Conservation (phyloP, 1,140 invertebrate genomes). For the Bombus soroeensis region DNA sequence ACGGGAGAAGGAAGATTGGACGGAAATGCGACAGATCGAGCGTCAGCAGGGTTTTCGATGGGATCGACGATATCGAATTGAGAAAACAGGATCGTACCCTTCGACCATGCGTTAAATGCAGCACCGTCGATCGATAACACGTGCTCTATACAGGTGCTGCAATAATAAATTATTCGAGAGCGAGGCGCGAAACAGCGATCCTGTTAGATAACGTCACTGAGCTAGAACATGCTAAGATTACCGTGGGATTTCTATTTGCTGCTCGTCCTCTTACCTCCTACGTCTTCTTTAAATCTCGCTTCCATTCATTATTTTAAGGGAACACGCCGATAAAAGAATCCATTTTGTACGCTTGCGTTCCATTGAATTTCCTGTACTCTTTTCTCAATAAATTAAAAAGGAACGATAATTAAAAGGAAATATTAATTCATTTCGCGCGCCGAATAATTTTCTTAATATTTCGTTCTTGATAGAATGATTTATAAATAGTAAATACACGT, state of each 20-base stretch:
- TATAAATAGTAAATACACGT: not conserved
- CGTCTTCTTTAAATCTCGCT: constrained; percentile 39
- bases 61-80: constrained; percentile 32
- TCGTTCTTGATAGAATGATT: not conserved
- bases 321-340: constrained; percentile 17
- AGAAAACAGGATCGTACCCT: constrained; percentile 40
- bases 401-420: not conserved
- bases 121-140: constrained; percentile 56
- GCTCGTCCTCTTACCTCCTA: constrained; percentile 5
- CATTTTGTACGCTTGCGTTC: not conserved
- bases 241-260: constrained; percentile 55
- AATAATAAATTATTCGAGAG: constrained; percentile 66
- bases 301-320: constrained; percentile 38
- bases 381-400: not conserved
- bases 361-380: not conserved
- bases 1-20: not conserved
- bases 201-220: constrained; percentile 54
- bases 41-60: not conserved
- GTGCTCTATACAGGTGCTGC: constrained; percentile 37
- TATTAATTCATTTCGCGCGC: not conserved
- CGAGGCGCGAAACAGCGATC: constrained; percentile 62
- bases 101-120: constrained; percentile 53
- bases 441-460: not conserved
- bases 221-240: constrained; percentile 58
- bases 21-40: constrained; percentile 6